Evolutionary conservation across 2,797 vertebrate species (phyloP).

Genomic region (Tenualosa ilisha): DNA sequence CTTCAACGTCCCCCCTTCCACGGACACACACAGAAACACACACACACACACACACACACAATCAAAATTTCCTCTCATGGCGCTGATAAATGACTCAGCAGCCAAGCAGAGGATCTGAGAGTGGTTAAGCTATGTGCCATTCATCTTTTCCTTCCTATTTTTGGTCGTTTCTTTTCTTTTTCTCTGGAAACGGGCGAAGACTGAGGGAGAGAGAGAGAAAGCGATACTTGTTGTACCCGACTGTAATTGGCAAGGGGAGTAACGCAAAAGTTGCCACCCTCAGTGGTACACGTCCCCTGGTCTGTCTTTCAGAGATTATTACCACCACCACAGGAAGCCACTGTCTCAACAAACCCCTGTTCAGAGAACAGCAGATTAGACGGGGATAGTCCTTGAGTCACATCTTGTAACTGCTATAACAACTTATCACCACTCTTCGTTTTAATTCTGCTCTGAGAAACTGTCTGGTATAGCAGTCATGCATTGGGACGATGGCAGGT

Average conservation of each 20-base stretch:
- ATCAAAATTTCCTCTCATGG: conserved; percentile 57
- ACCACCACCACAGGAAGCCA: background rate
- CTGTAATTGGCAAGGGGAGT: conserved; percentile 36
- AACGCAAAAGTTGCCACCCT: conserved; percentile 66
- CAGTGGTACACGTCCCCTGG: conserved; percentile 51
- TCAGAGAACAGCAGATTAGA: background rate
- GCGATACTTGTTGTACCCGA: conserved; percentile 47
- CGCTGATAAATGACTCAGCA: conserved; percentile 67
- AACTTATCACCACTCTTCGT: background rate
- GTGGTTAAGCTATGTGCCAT: conserved; percentile 62
- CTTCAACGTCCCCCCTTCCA: background rate
- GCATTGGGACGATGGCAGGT: conserved; percentile 56
- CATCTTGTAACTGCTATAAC: background rate
- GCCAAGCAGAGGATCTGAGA: conserved; percentile 65
- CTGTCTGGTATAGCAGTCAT: background rate
- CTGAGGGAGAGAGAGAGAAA: conserved; percentile 6
- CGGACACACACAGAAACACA: too few relatives aligned
- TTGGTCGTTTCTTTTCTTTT: conserved; percentile 32
- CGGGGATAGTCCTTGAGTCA: background rate
- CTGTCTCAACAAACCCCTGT: background rate
- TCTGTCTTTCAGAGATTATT: too few relatives aligned
- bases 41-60: background rate
- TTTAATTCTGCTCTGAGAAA: background rate
- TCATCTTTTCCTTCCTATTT: conserved; percentile 64
- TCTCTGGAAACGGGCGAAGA: conserved; percentile 54